A percentile compares a stretch with the other conserved stretches of the same genome.
Conservation (phyloP, 2,888 invertebrate genomes). For the Orthonevra nobilis region DNA sequence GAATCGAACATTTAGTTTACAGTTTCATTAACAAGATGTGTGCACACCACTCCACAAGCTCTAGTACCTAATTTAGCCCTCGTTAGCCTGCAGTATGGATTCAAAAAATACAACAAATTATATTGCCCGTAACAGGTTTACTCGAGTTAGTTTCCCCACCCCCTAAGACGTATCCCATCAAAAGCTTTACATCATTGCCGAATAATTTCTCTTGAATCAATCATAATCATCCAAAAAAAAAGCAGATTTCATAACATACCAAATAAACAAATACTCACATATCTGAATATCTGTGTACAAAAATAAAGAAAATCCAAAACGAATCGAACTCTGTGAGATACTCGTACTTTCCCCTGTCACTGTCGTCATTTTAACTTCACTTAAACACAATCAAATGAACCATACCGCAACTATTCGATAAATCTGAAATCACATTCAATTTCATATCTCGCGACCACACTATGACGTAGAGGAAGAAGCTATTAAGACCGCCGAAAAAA, state of each 20-base stretch:
- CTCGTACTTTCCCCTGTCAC: conserved; percentile 16
- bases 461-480: conserved; percentile 8
- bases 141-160: too few species aligned
- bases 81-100: too few species aligned
- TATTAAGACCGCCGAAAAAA: too few species aligned
- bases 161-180: too few species aligned
- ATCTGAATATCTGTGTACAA: not conserved
- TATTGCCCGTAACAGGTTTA: too few species aligned
- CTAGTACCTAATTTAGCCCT: too few species aligned
- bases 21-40: too few species aligned
- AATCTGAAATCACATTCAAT: conserved; percentile 46
- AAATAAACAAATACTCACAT: conserved; percentile 8
- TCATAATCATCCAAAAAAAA: conserved; percentile 8
- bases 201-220: conserved; percentile 33
- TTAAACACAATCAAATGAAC: conserved; percentile 6
- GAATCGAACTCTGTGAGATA: conserved; percentile 20
- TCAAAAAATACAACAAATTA: too few species aligned
- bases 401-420: conserved; percentile 6
- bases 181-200: too few species aligned
- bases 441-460: conserved; percentile 28
- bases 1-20: too few species aligned
- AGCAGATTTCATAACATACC: conserved; percentile 33
- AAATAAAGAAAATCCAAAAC: conserved; percentile 1
- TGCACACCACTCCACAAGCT: too few species aligned
- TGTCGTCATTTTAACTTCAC: conserved; percentile 29